Evolutionary conservation across 2,113 vertebrate genomes (phyloP), one percentile per base, ranked within the genome.

Genomic region (Microtus oregoni): DNA sequence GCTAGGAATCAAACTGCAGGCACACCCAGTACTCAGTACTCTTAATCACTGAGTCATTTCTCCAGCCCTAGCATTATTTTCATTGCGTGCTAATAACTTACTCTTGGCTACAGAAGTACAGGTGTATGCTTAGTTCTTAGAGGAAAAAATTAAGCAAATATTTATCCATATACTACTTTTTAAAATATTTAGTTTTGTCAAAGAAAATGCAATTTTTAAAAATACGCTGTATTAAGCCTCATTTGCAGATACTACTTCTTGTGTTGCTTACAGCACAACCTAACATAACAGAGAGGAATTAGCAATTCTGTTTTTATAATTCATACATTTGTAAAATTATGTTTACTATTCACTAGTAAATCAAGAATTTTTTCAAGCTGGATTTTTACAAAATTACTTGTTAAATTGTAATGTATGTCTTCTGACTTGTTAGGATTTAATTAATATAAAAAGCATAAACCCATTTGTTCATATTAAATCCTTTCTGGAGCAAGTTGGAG

Each of bases 181-280:
- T 72, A 5, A 15, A 89, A 77, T 35, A 65, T 52, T 65, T 96
- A 11, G 41, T 97, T 97, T 79, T 97, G 52, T 91, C 91, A 28
- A 20, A 81, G 75, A 96, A 94, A 96, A 28, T 92, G 38, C 78
- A 92, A 38, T 73, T 78, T 94, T 92, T 82, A 61, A 11, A 67
- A 86, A 77, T 52, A 32, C 87, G 78, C 90, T 35, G 44, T 41
- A n/a, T 52, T 67, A 63, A 55, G 89, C 17, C 38, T 47, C 68
- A 88, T 86, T 65, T 81, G 41, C 6, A 89, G 1, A 89, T 73
- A 22, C n/a, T 92, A 32, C 85, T 89, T 44, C 85, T 91, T 44
- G 2, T 86, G 28, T 9, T 68, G 50, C 92, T 50, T 93, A 3
- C n/a, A 41, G 15, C 67, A 90, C 28, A 94, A 65, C 10, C 70